A percentile compares a stretch with the other conserved stretches of the same genome.
These are phyloP conservation scores for Galeruca laticollis DNA, from an alignment of 2,888 invertebrate species.

Conservation along the genomic window DNA sequence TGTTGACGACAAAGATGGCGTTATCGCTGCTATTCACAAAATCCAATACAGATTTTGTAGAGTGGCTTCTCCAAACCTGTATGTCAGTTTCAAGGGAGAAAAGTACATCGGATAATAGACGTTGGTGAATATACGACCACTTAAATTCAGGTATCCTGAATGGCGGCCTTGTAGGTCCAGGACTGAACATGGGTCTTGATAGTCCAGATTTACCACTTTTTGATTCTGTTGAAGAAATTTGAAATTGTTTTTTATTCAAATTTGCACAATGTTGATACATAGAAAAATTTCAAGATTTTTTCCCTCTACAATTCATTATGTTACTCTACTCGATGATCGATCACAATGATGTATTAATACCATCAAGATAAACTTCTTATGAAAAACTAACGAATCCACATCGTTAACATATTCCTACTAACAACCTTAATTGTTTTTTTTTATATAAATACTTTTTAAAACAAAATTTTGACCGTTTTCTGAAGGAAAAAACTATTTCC, in stretches of 20 bases:
- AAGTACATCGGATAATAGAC: constrained; percentile 93
- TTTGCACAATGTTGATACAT: too few relatives aligned
- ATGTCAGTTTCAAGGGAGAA: constrained; percentile 98
- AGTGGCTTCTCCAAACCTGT: constrained; percentile 91
- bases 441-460: too few relatives aligned
- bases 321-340: too few relatives aligned
- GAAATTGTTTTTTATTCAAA: neutral
- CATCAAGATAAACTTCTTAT: too few relatives aligned
- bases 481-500: too few relatives aligned
- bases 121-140: constrained; percentile 99
- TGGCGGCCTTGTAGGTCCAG: constrained; percentile 92
- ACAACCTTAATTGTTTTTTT: too few relatives aligned
- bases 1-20: constrained; percentile 99
- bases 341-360: too few relatives aligned
- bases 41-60: constrained; percentile 96
- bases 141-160: constrained; percentile 99
- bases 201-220: constrained; percentile 75
- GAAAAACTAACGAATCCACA: too few relatives aligned
- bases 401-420: too few relatives aligned
- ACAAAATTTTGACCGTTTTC: too few relatives aligned
- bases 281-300: too few relatives aligned
- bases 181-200: constrained; percentile 90
- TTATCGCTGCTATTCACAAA: constrained; percentile 99
- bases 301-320: too few relatives aligned
- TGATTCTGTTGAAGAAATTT: constrained; percentile 46